These are phyloP conservation scores for Antheraea yamamai DNA, from an alignment of 2,888 invertebrate species.

Conservation along the genomic window DNA sequence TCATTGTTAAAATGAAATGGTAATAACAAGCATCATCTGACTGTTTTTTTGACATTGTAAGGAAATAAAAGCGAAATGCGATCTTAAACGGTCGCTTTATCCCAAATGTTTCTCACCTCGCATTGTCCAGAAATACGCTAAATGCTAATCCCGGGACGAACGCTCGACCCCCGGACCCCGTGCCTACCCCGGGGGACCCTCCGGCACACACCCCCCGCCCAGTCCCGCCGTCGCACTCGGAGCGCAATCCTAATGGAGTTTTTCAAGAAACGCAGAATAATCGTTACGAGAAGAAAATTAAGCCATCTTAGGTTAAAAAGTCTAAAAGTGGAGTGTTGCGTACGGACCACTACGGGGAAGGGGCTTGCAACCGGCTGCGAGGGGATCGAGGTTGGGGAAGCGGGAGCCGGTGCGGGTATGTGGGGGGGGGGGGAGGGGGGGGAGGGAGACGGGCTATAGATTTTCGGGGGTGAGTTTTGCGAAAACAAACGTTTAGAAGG, in stretches of 20 bases:
- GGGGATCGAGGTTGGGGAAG: conserved; percentile 22
- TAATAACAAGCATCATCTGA: neutral
- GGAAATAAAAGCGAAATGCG: conserved; percentile 27
- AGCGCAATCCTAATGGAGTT: conserved; percentile 64
- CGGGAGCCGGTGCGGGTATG: conserved; percentile 23
- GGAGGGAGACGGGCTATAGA: conserved; percentile 23
- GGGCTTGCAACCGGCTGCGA: conserved; percentile 26
- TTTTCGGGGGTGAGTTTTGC: conserved; percentile 44
- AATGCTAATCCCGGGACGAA: conserved; percentile 38
- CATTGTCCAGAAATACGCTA: conserved; percentile 52
- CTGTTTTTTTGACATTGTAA: neutral
- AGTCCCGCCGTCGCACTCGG: conserved; percentile 19
- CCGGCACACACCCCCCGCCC: neutral
- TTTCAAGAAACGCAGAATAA: conserved; percentile 64
- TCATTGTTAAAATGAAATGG: neutral
- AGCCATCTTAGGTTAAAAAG: conserved; percentile 78
- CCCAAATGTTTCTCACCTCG: conserved; percentile 32
- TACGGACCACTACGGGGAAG: conserved; percentile 23
- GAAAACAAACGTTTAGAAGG: conserved; percentile 61
- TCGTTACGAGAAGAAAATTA: conserved; percentile 69
- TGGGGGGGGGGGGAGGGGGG: conserved; percentile 48
- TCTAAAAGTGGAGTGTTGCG: conserved; percentile 61
- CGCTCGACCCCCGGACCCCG: neutral
- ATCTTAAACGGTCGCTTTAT: conserved; percentile 12
- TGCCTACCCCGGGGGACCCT: too few relatives aligned